These are phyloP conservation scores for Ditylenchus dipsaci DNA, from an alignment of 1,140 invertebrate species.

Conservation along the genomic window DNA sequence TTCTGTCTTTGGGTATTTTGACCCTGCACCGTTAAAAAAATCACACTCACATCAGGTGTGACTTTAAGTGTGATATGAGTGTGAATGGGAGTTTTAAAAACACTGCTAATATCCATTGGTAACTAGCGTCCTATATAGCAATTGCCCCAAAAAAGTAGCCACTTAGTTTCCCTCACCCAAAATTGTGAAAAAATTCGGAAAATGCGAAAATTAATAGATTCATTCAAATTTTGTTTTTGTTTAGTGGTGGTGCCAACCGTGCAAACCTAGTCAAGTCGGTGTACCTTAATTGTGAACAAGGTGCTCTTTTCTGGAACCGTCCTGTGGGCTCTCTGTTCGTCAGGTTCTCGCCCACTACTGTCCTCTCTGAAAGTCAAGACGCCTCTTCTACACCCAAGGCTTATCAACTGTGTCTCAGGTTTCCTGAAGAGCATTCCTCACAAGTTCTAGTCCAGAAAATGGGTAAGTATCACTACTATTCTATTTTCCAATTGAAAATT, in stretches of 20 bases:
- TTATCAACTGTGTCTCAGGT: conserved; percentile 6
- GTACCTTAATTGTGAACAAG: conserved; percentile 6
- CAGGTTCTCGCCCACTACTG: neutral
- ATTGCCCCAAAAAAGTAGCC: too few relatives aligned
- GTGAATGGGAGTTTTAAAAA: too few relatives aligned
- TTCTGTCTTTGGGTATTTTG: too few relatives aligned
- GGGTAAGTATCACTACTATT: neutral
- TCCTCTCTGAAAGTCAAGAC: neutral
- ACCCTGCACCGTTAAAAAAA: too few relatives aligned
- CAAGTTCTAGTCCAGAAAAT: conserved; percentile 5
- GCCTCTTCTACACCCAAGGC: neutral
- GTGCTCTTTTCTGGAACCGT: conserved; percentile 1
- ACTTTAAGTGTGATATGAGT: too few relatives aligned
- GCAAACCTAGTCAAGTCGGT: neutral
- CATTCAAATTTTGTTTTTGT: conserved; percentile 2
- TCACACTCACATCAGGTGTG: too few relatives aligned
- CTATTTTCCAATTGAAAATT: neutral
- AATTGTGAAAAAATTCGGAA: neutral
- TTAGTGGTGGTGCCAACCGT: conserved; percentile 2
- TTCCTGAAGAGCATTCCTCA: conserved; percentile 6
- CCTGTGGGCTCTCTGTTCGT: conserved; percentile 8
- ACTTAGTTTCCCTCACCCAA: neutral
- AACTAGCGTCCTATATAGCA: too few relatives aligned
- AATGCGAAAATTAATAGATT: too few relatives aligned
- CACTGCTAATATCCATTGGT: too few relatives aligned